Evolutionary conservation across 2,888 invertebrate species (phyloP), one percentile per base, ranked within the genome.

Genomic region (Ctena decussata): DNA sequence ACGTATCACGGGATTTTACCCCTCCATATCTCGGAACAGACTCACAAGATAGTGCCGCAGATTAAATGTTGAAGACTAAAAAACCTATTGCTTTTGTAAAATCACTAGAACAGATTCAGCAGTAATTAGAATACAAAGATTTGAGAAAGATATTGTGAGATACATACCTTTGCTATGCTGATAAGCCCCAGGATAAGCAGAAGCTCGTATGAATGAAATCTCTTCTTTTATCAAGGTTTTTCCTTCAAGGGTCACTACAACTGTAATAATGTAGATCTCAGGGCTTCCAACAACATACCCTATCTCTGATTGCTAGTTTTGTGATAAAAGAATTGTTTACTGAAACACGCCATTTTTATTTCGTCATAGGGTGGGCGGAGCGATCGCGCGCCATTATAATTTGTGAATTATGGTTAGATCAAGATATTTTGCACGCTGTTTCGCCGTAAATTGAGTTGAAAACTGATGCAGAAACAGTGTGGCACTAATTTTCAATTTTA

Each of bases 301-400:
- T 65, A 72, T 72, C 72, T 41, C 41, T 46, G 41, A 44, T 72
- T n/a, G 72, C 72, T 72, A 41, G 41, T 72, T 72, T 72, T 72
- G 44, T 60, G 85, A 88, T 85, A 83, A 88, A 82, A 77, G 77
- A 35, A 73, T 49, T 85, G 85, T 88, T 88, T 88, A 88, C 88
- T 85, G 84, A 85, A 81, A 60, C 44, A 77, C 84, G 85, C 85
- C 88, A 88, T 88, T 85, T 57, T 74, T 6, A 65, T 84, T 75
- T 81, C 88, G 88, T 85, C 83, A 85, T 60, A 37, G n/a, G 60
- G 30, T 84, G 81, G 87, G 87, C 87, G 87, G 87, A 83, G 87
- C 78, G 57, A 72, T 27, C 24, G 27, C 73, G 70, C 44, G 77
- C 69, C 35, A 35, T 35, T 35, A 24, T 35, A 35, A 35, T 65